Percentiles rank a stretch among this genome's conserved stretches.
These are phyloP conservation scores for Hylia prasina DNA, from an alignment of 2,113 vertebrate genomes.

Conservation along the genomic window DNA sequence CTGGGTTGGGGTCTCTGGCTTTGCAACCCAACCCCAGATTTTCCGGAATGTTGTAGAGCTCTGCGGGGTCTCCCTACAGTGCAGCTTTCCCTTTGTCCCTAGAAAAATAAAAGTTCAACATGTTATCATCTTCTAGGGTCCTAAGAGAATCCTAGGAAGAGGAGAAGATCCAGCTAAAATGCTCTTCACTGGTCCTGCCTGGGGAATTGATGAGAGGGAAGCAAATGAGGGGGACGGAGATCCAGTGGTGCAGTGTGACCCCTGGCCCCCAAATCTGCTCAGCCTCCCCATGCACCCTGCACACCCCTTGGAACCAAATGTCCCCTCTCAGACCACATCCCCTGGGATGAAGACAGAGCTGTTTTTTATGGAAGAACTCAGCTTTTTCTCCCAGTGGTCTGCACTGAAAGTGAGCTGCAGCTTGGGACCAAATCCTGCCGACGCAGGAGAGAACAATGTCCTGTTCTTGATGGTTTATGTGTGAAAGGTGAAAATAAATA, in stretches of 20 bases:
- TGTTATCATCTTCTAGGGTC: too few relatives aligned
- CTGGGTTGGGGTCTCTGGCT: not conserved
- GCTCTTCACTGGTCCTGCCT: not conserved
- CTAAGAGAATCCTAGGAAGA: not conserved
- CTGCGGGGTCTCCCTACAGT: not conserved
- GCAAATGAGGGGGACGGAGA: not conserved
- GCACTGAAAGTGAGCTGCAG: not conserved
- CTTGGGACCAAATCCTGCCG: too few relatives aligned
- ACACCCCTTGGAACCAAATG: too few relatives aligned
- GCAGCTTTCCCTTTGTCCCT: not conserved
- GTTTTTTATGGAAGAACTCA: accelerated
- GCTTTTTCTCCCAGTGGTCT: not conserved
- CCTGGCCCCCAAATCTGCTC: not conserved
- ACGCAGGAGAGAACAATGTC: accelerated
- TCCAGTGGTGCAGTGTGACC: not conserved
- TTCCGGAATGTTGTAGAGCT: not conserved
- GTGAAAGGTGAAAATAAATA: not conserved
- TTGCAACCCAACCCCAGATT: not conserved
- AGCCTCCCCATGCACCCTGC: accelerated
- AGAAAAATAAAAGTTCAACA: not conserved
- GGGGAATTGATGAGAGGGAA: not conserved
- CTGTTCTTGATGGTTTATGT: not conserved
- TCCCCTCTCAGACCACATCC: not conserved
- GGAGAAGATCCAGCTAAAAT: not conserved
- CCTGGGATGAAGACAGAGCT: not conserved